A percentile compares a stretch with the other conserved stretches of the same genome.
phyloP scores from a whole-genome alignment of 2,888 invertebrate genomes.

The Phengaris alcon region DNA sequence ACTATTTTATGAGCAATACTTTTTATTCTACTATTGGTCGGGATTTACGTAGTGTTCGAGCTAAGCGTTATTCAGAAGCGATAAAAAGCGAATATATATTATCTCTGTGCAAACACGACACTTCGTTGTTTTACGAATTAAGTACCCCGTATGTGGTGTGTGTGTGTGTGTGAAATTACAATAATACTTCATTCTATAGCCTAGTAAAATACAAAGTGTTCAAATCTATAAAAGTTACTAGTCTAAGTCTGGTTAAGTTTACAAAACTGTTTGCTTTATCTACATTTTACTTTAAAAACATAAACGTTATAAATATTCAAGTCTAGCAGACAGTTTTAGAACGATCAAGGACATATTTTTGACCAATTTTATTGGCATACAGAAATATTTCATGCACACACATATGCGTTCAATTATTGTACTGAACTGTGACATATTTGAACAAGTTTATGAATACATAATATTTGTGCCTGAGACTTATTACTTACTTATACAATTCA shows the following conservation, averaged over 20 bases:
- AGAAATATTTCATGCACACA: not conserved
- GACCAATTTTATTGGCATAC: not conserved
- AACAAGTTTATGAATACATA: not conserved
- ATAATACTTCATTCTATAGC: not conserved
- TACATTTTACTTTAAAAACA: not conserved
- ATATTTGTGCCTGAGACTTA: constrained; percentile 10
- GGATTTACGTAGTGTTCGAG: constrained; percentile 47
- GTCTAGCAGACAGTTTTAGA: not conserved
- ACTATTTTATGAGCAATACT: constrained; percentile 71
- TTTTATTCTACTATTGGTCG: constrained; percentile 73
- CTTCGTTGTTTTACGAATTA: constrained; percentile 32
- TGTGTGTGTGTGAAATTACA: constrained; percentile 3
- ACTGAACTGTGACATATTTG: constrained; percentile 7
- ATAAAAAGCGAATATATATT: constrained; percentile 29
- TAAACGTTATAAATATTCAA: not conserved
- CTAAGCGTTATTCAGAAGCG: constrained; percentile 34
- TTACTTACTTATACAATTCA: not conserved
- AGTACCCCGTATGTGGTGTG: constrained; percentile 24
- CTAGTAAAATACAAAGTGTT: not conserved
- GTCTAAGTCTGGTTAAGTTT: not conserved
- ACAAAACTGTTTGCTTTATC: not conserved
- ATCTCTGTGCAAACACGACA: constrained; percentile 30
- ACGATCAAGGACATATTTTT: not conserved
- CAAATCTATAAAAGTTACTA: not conserved
- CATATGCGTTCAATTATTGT: not conserved